Conservation (phyloP, 2,888 invertebrate species). For the Eupithecia exiguata region DNA sequence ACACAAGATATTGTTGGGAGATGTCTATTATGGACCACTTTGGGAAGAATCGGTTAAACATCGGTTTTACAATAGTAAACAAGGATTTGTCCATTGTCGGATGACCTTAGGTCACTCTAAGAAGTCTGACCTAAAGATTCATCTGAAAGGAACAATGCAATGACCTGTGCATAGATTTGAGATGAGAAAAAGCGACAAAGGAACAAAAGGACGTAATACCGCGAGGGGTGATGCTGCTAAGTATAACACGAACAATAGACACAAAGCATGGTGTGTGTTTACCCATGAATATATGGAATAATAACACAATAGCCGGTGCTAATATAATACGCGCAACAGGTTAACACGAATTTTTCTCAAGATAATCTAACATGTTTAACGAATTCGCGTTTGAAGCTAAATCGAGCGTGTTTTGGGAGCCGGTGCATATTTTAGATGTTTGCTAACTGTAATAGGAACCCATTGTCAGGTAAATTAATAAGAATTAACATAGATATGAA, state of each 20-base stretch:
- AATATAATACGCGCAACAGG: slow-evolving; percentile 76
- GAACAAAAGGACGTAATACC: slow-evolving; percentile 71
- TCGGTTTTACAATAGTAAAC: slow-evolving; percentile 71
- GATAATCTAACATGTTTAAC: slow-evolving; percentile 82
- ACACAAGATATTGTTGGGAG: slow-evolving; percentile 66
- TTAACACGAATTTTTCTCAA: slow-evolving; percentile 77
- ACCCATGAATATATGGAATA: slow-evolving; percentile 80
- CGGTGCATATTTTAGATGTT: slow-evolving; percentile 77
- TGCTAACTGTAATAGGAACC: slow-evolving; percentile 63
- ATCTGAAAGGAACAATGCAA: slow-evolving; percentile 27
- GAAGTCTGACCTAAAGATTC: slow-evolving; percentile 60
- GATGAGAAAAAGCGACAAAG: slow-evolving; percentile 65
- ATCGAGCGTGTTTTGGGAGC: slow-evolving; percentile 77
- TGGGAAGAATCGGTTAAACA: slow-evolving; percentile 61
- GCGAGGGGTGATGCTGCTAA: slow-evolving; percentile 80
- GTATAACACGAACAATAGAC: slow-evolving; percentile 76
- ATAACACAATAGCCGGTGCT: slow-evolving; percentile 75
- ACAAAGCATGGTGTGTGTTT: slow-evolving; percentile 82
- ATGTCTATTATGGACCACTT: slow-evolving; percentile 62
- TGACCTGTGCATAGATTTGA: slow-evolving; percentile 32
- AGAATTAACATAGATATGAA: slow-evolving; percentile 64
- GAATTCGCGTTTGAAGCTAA: slow-evolving; percentile 82
- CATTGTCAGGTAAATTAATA: slow-evolving; percentile 76
- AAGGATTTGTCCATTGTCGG: slow-evolving; percentile 67
- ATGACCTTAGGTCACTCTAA: slow-evolving; percentile 76